Conservation (phyloP, 2,797 vertebrate genomes). For the Percopsis omiscomaycus region DNA sequence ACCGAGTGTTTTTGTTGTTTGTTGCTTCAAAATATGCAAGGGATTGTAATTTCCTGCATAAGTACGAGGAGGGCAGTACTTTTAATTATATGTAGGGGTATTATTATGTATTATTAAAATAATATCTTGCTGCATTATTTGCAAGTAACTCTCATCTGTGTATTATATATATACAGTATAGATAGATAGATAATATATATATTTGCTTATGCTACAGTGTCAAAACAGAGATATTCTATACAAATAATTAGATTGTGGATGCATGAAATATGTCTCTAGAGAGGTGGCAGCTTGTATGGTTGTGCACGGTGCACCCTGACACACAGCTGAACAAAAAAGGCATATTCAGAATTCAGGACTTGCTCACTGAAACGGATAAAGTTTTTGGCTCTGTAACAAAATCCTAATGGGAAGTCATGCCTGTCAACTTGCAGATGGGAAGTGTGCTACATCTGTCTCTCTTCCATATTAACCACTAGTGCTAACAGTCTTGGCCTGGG, state of each 20-base stretch:
- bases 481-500: constrained; percentile 20
- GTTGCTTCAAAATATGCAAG: too few species aligned
- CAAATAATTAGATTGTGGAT: constrained; percentile 26
- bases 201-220: not conserved
- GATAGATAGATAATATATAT: too few species aligned
- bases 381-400: constrained; percentile 57
- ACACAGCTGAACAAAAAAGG: constrained; percentile 39
- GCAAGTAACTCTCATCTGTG: too few species aligned
- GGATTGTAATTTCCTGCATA: too few species aligned
- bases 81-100: too few species aligned
- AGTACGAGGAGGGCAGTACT: too few species aligned
- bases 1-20: not conserved
- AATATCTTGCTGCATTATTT: too few species aligned
- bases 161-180: too few species aligned
- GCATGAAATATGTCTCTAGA: constrained; percentile 37
- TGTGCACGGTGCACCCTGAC: constrained; percentile 34
- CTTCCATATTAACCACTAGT: constrained; percentile 44
- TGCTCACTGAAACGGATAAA: constrained; percentile 51
- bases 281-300: constrained; percentile 46
- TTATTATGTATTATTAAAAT: too few species aligned
- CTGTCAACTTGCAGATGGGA: constrained; percentile 54
- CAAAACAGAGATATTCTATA: constrained; percentile 12
- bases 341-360: constrained; percentile 48
- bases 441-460: constrained; percentile 44
- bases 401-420: constrained; percentile 55